A percentile compares a stretch with the other conserved stretches of the same genome.
These are phyloP conservation scores for Rhinolophus ferrumequinum DNA, from an alignment of 2,113 vertebrate genomes.

Conservation along the genomic window DNA sequence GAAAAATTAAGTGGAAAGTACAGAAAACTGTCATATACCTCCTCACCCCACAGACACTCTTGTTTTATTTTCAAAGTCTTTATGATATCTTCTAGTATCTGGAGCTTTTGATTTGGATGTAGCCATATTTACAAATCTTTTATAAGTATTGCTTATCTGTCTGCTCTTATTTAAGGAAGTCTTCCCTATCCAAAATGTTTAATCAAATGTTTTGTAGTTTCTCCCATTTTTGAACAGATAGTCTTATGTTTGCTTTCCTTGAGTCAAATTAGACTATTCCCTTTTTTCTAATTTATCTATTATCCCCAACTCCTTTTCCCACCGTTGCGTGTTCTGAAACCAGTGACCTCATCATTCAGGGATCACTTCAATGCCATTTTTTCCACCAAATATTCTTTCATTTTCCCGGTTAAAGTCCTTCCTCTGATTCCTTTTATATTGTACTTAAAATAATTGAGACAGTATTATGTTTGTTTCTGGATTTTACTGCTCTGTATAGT, in stretches of 20 bases:
- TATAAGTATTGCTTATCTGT: not conserved
- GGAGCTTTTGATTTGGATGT: not conserved
- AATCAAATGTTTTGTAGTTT: not conserved
- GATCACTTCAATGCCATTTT: not conserved
- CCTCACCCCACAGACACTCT: accelerated
- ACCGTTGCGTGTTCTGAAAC: accelerated
- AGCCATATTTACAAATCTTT: not conserved
- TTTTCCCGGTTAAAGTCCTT: not conserved
- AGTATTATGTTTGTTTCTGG: not conserved
- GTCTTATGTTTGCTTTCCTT: not conserved
- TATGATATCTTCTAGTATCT: not conserved
- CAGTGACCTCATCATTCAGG: not conserved
- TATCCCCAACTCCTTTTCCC: accelerated
- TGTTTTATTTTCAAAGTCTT: not conserved
- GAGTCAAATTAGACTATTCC: not conserved
- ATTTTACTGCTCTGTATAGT: not conserved
- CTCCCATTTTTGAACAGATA: not conserved
- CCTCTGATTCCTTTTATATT: not conserved
- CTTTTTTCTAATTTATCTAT: not conserved
- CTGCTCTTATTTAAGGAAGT: not conserved
- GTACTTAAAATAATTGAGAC: not conserved
- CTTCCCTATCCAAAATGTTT: not conserved
- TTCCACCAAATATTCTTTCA: not conserved
- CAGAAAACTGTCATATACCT: not conserved
- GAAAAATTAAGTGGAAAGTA: not conserved